A percentile compares a stretch with the other conserved stretches of the same genome.
These are phyloP conservation scores for Salvelinus sp. DNA, from an alignment of 2,113 vertebrate genomes.

Conservation along the genomic window DNA sequence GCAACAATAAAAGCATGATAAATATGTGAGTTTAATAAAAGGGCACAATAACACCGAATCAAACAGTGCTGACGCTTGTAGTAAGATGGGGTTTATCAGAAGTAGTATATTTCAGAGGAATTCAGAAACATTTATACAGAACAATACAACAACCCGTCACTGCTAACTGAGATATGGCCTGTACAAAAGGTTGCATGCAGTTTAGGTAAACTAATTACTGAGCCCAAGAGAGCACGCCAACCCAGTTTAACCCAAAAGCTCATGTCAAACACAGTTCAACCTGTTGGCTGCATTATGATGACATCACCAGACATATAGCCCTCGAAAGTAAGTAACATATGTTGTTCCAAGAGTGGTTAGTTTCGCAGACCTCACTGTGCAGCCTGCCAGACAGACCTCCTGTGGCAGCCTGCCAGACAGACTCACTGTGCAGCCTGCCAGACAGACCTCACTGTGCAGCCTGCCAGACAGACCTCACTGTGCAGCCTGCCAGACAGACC, in stretches of 20 bases:
- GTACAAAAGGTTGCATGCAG: constrained; percentile 21
- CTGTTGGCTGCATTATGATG: background rate
- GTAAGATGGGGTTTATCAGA: constrained; percentile 3
- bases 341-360: no score
- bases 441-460: no score
- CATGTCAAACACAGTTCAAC: constrained; percentile 27
- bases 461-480: no score
- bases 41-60: constrained; percentile 38
- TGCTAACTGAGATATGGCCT: constrained; percentile 34
- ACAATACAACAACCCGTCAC: background rate
- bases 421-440: no score
- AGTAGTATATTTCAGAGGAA: background rate
- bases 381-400: no score
- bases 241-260: background rate
- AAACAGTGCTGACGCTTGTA: constrained; percentile 41
- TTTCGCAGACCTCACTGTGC: no score
- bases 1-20: no score
- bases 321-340: background rate
- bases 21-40: constrained; percentile 11
- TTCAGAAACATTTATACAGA: constrained; percentile 27
- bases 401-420: no score
- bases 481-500: no score
- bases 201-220: constrained; percentile 39
- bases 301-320: background rate
- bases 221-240: background rate